Base-by-base conservation (phyloP, 2,113 vertebrate genomes). In the Mesoclemmys tuberculata region DNA sequence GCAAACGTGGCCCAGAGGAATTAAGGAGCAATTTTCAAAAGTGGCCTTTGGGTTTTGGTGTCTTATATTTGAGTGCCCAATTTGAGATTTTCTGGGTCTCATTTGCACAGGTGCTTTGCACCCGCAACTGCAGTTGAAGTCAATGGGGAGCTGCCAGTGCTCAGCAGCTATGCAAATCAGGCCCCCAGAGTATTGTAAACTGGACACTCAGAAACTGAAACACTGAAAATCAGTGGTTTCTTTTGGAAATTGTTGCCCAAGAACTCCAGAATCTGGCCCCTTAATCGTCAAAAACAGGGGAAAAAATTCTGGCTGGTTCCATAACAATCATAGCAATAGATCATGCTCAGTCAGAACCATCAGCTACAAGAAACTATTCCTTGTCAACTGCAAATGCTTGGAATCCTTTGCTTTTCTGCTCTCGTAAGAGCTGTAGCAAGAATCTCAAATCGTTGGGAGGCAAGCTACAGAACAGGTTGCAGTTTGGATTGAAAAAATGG, bases 391-490 rank as follows among this genome's bases (percentile, higher is more conserved):
- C 74, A 56, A 78, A 87, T 27, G 41, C 54, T 78, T 6, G 74
- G 44, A 77, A 48, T 27, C 31, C 55, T 26, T 82, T 88, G 51
- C 77, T 94, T 94, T 44, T 94, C 93, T 98, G 97, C 79, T 97
- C 95, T 85, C 71, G 75, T 93, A 98, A 80, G 61, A 85, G 93
- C 13, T 35, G 48, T 75, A 87, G 41, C 31, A 98, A 96, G 92
- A 97, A 98, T 27, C 24, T 58, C 71, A 96, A 94, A 46, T 87
- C 38, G 58, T 49, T 95, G 27, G 87, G 93, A 12, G 96, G 83
- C 51, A 98, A 97, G 44, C 29, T 54, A 21, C 77, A 19, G 48
- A 98, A 97, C 56, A 98, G 96, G 96, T 98, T 98, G 91, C 84
- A 90, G 6, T 26, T 55, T 1, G 95, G 94, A 49, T 94, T 92